A percentile compares a stretch with the other conserved stretches of the same genome.
phyloP scores from a whole-genome alignment of 2,888 invertebrate species.

The Bimastos eiseni region DNA sequence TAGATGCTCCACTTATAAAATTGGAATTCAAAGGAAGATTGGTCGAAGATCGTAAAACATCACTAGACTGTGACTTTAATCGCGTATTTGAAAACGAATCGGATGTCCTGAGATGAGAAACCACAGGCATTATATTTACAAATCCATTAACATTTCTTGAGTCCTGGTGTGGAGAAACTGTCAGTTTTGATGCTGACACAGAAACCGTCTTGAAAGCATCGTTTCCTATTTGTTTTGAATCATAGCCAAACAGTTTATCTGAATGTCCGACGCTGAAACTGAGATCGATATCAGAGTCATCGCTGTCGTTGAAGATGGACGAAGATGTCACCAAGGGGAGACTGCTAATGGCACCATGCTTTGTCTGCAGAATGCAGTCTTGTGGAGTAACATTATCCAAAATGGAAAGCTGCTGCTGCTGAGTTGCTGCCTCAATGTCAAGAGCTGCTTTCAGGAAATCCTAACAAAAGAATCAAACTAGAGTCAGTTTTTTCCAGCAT shows the following conservation, averaged over 20 bases:
- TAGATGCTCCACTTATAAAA: not conserved
- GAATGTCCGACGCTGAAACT: not conserved
- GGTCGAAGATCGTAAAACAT: not conserved
- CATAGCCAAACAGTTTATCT: not conserved
- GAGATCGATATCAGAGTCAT: conserved; percentile 7
- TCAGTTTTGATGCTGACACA: not conserved
- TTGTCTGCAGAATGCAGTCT: conserved; percentile 2
- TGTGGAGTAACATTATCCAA: not conserved
- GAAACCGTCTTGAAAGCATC: not conserved
- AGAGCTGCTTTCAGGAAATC: conserved; percentile 6
- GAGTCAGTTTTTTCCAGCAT: not conserved
- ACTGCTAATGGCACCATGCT: not conserved
- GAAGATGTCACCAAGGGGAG: not conserved
- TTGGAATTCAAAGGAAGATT: not conserved
- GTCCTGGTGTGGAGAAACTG: not conserved
- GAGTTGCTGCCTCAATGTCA: conserved; percentile 13
- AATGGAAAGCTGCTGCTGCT: not conserved
- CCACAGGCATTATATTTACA: not conserved
- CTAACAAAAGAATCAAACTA: not conserved
- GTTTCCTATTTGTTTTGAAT: not conserved
- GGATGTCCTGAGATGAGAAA: not conserved
- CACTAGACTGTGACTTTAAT: not conserved
- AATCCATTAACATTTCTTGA: not conserved
- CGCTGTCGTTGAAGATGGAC: not conserved
- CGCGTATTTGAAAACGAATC: not conserved